phyloP scores from a whole-genome alignment of 2,113 vertebrate genomes.

The Bambusicola thoracicus region DNA sequence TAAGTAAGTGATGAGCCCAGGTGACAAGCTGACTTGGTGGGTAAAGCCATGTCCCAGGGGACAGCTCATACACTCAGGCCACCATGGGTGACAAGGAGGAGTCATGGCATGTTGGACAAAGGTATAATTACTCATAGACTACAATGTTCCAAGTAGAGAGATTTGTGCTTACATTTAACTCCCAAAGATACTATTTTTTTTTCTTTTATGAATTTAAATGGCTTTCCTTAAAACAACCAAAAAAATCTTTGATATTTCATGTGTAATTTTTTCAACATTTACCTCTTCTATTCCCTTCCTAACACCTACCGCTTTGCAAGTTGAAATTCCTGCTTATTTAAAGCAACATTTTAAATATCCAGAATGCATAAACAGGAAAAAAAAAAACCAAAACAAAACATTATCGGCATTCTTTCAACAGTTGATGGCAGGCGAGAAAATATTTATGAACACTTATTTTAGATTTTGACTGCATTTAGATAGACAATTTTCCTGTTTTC shows the following conservation, averaged over 20 bases:
- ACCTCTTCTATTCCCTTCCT: not conserved
- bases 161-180: not conserved
- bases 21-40: not conserved
- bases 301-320: not conserved
- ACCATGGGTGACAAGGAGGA: not conserved
- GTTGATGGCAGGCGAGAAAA: not conserved
- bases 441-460: not conserved
- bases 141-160: not conserved
- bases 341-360: not conserved
- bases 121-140: not conserved
- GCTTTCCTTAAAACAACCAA: not conserved
- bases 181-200: not conserved
- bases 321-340: not conserved
- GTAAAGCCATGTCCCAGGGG: accelerated
- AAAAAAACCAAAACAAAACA: not conserved
- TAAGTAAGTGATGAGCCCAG: accelerated
- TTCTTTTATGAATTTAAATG: not conserved
- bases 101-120: not conserved
- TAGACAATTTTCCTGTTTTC: not conserved
- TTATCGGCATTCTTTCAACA: not conserved
- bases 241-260: not conserved
- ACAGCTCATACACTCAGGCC: accelerated
- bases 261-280: not conserved
- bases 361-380: not conserved
- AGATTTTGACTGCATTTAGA: not conserved